Base-by-base conservation (phyloP, 2,888 invertebrate genomes). In the Cyclophora albipunctata region DNA sequence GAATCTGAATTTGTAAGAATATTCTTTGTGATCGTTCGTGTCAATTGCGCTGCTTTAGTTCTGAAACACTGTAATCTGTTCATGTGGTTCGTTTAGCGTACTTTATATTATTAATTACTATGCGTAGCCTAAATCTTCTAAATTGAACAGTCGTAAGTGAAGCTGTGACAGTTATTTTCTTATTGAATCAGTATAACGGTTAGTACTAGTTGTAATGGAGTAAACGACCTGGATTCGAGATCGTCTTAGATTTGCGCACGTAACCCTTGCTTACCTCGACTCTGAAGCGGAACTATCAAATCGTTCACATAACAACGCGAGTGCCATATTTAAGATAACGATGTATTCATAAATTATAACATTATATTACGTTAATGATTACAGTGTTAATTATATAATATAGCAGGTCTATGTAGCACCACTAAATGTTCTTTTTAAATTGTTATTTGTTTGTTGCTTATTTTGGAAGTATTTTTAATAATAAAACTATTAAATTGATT, bases 381-480 rank as follows among this genome's bases (percentile, higher is more conserved):
- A 71, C 81, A 77, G 79, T 79, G 81, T 80, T 75, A 61, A 66
- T 71, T 67, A 37, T 66, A 63, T 59, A 70, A 68, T 52, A 69
- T 71, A 73, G 71, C 78, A 71, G 74, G 73, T 77, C 71, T 77
- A 73, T 76, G 71, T 75, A 75, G 75, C 69, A 71, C 69, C 73
- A 71, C 74, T 74, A 69, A 75, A 75, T 70, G 71, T 78, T 75
- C 75, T 77, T 82, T 78, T 84, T 84, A 85, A 73, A 78, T 86
- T 87, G 85, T 87, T 87, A 84, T 78, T 85, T 86, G 84, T 86
- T 87, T 87, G 87, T 87, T 87, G 87, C 87, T 87, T 86, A 85
- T 84, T 86, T 85, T 86, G 78, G 81, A 84, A 82, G 79, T 84
- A 84, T 85, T 85, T 81, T 85, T 76, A 77, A 75, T 79, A 80